These are phyloP conservation scores for Machimus atricapillus DNA, from an alignment of 2,888 invertebrate species.

Conservation along the genomic window DNA sequence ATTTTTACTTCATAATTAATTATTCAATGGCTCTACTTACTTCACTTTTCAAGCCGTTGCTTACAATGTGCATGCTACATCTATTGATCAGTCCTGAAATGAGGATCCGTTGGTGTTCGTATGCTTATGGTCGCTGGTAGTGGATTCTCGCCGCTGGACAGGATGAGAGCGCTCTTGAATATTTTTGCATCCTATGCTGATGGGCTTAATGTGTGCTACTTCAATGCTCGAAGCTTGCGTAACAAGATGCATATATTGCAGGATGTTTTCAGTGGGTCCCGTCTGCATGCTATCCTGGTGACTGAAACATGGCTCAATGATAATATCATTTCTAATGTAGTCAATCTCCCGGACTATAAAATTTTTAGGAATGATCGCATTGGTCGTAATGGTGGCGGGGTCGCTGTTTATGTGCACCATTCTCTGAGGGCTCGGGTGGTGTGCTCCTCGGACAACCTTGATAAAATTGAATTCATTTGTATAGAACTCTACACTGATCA, in stretches of 20 bases:
- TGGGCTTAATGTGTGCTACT: background rate
- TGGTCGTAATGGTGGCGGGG: background rate
- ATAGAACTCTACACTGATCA: too few species aligned
- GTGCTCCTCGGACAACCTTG: too few species aligned
- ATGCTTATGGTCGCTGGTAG: background rate
- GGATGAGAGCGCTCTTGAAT: background rate
- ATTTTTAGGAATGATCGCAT: background rate
- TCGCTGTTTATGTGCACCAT: too few species aligned
- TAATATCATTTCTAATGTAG: background rate
- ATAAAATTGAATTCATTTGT: too few species aligned
- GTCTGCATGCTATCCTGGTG: background rate
- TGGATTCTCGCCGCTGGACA: background rate
- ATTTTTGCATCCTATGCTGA: background rate
- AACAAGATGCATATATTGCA: too few species aligned
- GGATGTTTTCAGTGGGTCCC: background rate
- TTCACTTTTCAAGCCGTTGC: too few species aligned
- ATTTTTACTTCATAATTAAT: too few species aligned
- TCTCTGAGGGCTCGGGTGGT: too few species aligned
- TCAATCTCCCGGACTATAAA: background rate
- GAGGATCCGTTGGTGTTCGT: background rate
- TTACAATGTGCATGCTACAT: background rate
- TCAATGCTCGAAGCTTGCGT: background rate
- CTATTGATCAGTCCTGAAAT: background rate
- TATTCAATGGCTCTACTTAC: too few species aligned
- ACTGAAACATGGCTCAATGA: background rate